These are phyloP conservation scores for Brachionus plicatilis DNA, from an alignment of 1,140 invertebrate genomes.

Conservation along the genomic window DNA sequence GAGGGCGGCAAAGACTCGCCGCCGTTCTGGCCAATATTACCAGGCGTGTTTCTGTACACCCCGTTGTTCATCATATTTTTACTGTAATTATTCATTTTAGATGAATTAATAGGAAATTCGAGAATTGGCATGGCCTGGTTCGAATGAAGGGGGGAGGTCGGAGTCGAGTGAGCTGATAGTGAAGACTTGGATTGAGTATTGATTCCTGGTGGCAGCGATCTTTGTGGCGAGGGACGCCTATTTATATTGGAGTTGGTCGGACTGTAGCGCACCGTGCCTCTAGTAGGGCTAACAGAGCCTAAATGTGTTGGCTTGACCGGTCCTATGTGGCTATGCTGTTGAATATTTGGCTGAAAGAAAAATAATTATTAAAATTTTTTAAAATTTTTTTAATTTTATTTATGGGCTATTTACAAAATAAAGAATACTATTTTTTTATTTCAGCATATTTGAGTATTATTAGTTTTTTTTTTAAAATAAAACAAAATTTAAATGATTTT, in stretches of 20 bases:
- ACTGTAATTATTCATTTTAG: background rate
- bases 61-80: background rate
- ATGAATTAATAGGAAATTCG: background rate
- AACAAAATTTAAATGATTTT: too few species aligned
- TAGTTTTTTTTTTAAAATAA: background rate
- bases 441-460: too few species aligned
- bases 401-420: too few species aligned
- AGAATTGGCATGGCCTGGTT: background rate
- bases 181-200: background rate
- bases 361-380: too few species aligned
- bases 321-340: conserved; percentile 23
- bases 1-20: conserved; percentile 20
- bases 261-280: background rate
- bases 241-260: background rate
- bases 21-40: background rate
- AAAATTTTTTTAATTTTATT: background rate
- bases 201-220: background rate
- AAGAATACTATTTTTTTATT: too few species aligned
- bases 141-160: background rate
- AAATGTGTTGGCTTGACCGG: conserved; percentile 18
- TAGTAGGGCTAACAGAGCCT: background rate
- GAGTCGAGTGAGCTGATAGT: conserved; percentile 14
- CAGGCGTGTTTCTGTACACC: background rate
- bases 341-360: conserved; percentile 8
- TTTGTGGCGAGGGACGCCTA: conserved; percentile 14